Percentiles rank a stretch among this genome's conserved stretches.
These are phyloP conservation scores for Wiebesia pumilae DNA, from an alignment of 1,140 invertebrate genomes.

Conservation along the genomic window DNA sequence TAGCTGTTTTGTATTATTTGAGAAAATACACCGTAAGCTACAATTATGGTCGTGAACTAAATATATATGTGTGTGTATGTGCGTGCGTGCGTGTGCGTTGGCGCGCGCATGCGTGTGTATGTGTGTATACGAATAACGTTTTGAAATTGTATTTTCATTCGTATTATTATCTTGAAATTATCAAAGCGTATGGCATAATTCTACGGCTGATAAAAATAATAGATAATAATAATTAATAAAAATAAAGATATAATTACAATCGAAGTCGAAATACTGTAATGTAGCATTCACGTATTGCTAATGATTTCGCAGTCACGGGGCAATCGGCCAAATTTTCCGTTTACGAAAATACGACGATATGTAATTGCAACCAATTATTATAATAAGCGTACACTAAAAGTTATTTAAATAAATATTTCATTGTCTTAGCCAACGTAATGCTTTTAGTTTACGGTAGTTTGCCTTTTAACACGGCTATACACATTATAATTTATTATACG, in stretches of 20 bases:
- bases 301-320: conserved; percentile 34
- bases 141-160: conserved; percentile 62
- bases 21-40: neutral
- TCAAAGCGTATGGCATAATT: conserved; percentile 65
- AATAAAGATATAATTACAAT: conserved; percentile 65
- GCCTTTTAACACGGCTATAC: conserved; percentile 20
- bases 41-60: conserved; percentile 38
- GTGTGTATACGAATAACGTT: conserved; percentile 65
- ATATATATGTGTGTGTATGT: too few species aligned
- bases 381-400: neutral
- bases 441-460: conserved; percentile 10
- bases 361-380: conserved; percentile 48
- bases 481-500: conserved; percentile 20
- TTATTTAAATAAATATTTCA: conserved; percentile 39
- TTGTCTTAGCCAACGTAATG: conserved; percentile 36
- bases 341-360: conserved; percentile 44
- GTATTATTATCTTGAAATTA: conserved; percentile 66
- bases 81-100: too few species aligned
- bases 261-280: conserved; percentile 54
- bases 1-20: neutral
- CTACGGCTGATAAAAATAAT: conserved; percentile 68
- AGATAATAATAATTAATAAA: too few species aligned
- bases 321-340: conserved; percentile 45
- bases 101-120: too few species aligned
- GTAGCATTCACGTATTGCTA: conserved; percentile 21